Evolutionary conservation across 35 echinoderm and acorn worm species (phyloP).

Genomic region (Apostichopus californicus): DNA sequence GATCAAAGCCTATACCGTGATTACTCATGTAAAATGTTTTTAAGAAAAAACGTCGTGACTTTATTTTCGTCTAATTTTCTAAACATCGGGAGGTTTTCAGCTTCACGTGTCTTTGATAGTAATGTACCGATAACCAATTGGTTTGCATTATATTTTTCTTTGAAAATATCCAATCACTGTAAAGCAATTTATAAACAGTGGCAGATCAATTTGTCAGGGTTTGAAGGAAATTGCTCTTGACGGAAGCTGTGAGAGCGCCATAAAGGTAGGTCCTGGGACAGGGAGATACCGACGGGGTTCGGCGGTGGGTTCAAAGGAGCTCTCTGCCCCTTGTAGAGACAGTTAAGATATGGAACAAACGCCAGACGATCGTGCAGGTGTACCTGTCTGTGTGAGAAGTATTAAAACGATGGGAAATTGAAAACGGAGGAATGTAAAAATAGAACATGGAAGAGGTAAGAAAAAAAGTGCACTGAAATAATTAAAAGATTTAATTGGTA

Average conservation of each 20-base stretch:
- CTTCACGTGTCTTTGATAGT: constrained; percentile 47
- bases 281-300: constrained; percentile 13
- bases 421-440: not conserved
- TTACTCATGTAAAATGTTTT: constrained; percentile 31
- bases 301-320: constrained; percentile 16
- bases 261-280: constrained; percentile 24
- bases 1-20: constrained; percentile 40
- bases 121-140: not conserved
- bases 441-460: not conserved
- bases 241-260: constrained; percentile 24
- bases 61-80: constrained; percentile 29
- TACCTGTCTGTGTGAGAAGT: not conserved
- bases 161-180: constrained; percentile 26
- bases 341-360: not conserved
- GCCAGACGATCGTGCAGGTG: not conserved
- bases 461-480: not conserved
- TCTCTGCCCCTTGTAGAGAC: constrained; percentile 22
- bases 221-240: constrained; percentile 43
- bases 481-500: not conserved
- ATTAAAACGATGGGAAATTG: not conserved
- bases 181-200: constrained; percentile 60
- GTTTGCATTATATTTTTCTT: not conserved
- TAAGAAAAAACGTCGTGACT: not conserved
- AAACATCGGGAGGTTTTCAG: constrained; percentile 28
- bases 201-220: constrained; percentile 50